phyloP scores from a whole-genome alignment of 37 sponge, comb jelly and placozoan genomes.

The Halisarca cf. caerulea region DNA sequence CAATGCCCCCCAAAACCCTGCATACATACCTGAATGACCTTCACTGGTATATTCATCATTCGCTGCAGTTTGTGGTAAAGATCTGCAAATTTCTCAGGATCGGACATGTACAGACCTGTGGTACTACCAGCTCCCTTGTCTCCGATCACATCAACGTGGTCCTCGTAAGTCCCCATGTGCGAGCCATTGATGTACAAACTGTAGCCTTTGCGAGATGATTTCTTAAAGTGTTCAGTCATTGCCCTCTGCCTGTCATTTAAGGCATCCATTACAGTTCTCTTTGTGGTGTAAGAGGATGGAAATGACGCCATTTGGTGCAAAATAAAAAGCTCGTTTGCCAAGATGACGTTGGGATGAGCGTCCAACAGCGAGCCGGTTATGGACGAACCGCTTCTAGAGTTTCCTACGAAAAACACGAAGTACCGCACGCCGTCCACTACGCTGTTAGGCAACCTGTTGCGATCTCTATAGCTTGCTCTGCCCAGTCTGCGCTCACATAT shows the following conservation, averaged over 20 bases:
- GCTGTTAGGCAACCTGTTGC: no score
- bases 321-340: not conserved
- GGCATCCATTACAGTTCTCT: not conserved
- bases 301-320: not conserved
- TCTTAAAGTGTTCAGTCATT: not conserved
- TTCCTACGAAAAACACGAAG: not conserved
- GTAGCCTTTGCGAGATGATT: slow-evolving; percentile 2
- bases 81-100: not conserved
- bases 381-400: not conserved
- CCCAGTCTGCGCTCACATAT: no score
- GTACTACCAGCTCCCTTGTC: slow-evolving; percentile 14
- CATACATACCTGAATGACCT: slow-evolving; percentile 12
- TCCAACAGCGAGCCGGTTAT: not conserved
- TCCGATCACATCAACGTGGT: not conserved
- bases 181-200: not conserved
- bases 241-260: not conserved
- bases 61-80: not conserved
- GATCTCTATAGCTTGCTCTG: no score
- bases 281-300: not conserved
- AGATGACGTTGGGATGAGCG: slow-evolving; percentile 6
- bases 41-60: not conserved
- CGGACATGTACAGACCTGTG: slow-evolving; percentile 6
- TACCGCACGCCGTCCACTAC: not conserved
- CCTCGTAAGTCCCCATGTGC: not conserved
- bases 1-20: no score